Conservation (phyloP, 2,113 vertebrate species). For the Tachuris rubrigastra region DNA sequence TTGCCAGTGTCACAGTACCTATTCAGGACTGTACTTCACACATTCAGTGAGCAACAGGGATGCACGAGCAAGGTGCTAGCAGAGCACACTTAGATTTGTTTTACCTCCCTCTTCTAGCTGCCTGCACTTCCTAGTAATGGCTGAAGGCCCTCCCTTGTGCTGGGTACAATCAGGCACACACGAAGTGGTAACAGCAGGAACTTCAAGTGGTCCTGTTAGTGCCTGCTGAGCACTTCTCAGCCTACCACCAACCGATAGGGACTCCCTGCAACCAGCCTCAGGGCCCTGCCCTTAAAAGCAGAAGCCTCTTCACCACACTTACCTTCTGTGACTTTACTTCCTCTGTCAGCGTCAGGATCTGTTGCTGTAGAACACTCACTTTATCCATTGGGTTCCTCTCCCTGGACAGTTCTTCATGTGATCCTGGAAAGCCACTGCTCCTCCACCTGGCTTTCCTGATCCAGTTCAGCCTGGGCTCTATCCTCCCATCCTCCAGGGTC, state of each 20-base stretch:
- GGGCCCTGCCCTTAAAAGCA: not conserved
- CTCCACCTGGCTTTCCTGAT: constrained; percentile 68
- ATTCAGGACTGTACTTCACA: not conserved
- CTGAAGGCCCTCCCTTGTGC: not conserved
- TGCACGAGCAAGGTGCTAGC: not conserved
- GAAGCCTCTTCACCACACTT: not conserved
- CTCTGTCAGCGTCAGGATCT: constrained; percentile 79
- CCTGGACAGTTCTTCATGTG: constrained; percentile 48
- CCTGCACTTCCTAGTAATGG: not conserved
- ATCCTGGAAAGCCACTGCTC: constrained; percentile 65
- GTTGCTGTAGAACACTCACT: constrained; percentile 76
- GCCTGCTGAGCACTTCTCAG: not conserved
- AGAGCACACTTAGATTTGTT: not conserved
- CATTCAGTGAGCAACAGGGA: not conserved
- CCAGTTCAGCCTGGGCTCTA: constrained; percentile 32
- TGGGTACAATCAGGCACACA: not conserved
- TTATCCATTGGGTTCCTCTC: constrained; percentile 68
- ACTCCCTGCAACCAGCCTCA: not conserved
- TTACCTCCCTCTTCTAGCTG: not conserved
- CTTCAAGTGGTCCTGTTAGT: not conserved
- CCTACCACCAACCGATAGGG: not conserved
- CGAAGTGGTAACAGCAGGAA: not conserved
- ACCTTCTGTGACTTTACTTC: constrained; percentile 94
- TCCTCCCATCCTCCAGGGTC: constrained; percentile 12
- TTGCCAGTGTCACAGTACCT: not conserved